Base-by-base conservation (phyloP, 2,113 vertebrate genomes). In the Nycticryphes semicollaris region DNA sequence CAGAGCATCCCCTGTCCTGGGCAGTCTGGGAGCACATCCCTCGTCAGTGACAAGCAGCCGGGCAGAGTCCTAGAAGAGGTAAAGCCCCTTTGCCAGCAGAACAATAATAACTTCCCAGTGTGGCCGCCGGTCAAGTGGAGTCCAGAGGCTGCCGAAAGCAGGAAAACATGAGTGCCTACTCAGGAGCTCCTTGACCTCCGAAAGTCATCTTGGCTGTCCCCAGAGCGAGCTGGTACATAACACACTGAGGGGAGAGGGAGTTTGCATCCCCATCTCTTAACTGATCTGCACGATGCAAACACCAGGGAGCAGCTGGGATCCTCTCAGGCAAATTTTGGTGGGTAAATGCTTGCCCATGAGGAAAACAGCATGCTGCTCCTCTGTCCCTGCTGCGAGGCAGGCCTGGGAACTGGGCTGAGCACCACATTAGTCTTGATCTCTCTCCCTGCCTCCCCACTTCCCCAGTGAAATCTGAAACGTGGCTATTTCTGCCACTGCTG, bases 401-500 rank as follows among this genome's bases (percentile, higher is more conserved):
- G 41, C 3, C 45, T 83, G 95, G 66, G 69, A 68, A 77, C 3
- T 0, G 69, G 33, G 57, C 57, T 31, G 62, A 47, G 62, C 21
- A 24, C 62, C 18, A 1, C 56, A 5, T 12, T 3, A 33, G 8
- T n/a, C 62, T 69, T 5, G 6, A 20, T 51, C 30, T 89, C 56
- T 51, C 70, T 56, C 25, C 43, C 50, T 30, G 63, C 60, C 84
- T 87, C 24, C 81, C 76, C 48, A 22, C 69, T 79, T 97, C 88
- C 94, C 83, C 89, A 41, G 5, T 10, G 94, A 91, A 87, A 88
- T 39, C 59, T 27, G 76, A 96, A 86, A 74, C 72, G 28, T 2
- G n/a, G 75, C 82, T 96, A 67, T 95, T 95, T 96, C 84, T 95
- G 87, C 85, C 85, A 7, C 63, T 1, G 20, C 89, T 87, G 84